Evolutionary conservation across 1,140 invertebrate species (phyloP), one percentile per base, ranked within the genome.

Genomic region (Listronotus oregonensis): DNA sequence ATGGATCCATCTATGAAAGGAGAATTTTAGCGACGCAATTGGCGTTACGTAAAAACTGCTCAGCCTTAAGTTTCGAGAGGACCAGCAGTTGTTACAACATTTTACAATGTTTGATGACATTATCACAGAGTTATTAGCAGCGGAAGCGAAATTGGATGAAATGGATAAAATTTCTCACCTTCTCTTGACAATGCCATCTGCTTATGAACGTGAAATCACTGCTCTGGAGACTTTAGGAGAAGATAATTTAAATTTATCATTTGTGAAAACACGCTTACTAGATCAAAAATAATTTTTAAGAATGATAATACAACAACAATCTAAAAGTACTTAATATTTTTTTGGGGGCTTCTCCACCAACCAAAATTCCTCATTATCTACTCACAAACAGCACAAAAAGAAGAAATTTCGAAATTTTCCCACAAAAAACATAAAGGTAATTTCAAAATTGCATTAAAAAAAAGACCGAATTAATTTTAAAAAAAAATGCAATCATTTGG

Each of bases 21-120:
- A 77, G 77, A 73, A 80, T 75, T 69, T 57, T 77, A 32, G 76
- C 77, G 7, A 77, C 73, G 1, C 76, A 79, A 59, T 59, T 80
- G 42, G 71, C 73, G 6, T 21, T 78, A 21, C 63, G 76, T n/a
- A 81, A 81, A 49, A 71, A 64, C 66, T 80, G 54, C 66, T 78
- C 9, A 32, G 18, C 0, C 69, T 80, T 11, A 81, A 79, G 71
- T 66, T 81, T 63, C 62, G 73, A 68, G 52, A 57, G 56, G 77
- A 80, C 60, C 72, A 58, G 31, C 32, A 65, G 4, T 56, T 78
- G 11, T 43, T 74, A 10, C 69, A 75, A 67, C 75, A 80, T 71
- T 62, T 62, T 32, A 51, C 49, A 27, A 12, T 12, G 8, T 62
- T 80, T 68, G 78, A 80, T 58, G 70, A 76, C 11, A 44, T 79